Percentiles rank a stretch among this genome's conserved stretches.
Evolutionary conservation across 2,888 invertebrate species (phyloP).

Genomic region (Athalia rosae): DNA sequence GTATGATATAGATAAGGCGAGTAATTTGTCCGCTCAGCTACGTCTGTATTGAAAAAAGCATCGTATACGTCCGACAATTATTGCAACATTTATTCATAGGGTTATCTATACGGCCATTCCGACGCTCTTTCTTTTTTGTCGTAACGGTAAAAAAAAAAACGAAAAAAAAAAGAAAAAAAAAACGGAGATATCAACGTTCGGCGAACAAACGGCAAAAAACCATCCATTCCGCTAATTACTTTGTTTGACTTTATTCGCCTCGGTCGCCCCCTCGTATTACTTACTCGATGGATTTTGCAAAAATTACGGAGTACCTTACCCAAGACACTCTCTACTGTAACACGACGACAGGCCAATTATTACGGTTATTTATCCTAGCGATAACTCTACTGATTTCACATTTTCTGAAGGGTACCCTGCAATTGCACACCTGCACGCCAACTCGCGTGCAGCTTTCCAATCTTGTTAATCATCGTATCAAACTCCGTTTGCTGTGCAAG

Average conservation of each 20-base stretch:
- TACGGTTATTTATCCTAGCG: slow-evolving; percentile 26
- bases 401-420: slow-evolving; percentile 37
- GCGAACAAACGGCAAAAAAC: background rate
- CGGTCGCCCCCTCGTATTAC: background rate
- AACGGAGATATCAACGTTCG: background rate
- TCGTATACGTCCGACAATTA: slow-evolving; percentile 9
- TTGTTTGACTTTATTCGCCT: slow-evolving; percentile 9
- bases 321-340: slow-evolving; percentile 14
- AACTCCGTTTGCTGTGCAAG: slow-evolving; percentile 27
- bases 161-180: background rate
- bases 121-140: background rate
- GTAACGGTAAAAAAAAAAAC: background rate
- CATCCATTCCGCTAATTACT: slow-evolving; percentile 20
- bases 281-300: background rate
- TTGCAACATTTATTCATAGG: background rate
- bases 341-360: slow-evolving; percentile 27
- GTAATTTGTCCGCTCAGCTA: slow-evolving; percentile 1
- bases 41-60: background rate
- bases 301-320: background rate
- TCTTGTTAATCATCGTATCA: slow-evolving; percentile 41
- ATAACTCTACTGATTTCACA: slow-evolving; percentile 32
- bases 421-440: slow-evolving; percentile 40
- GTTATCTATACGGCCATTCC: background rate
- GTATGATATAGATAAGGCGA: background rate
- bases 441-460: slow-evolving; percentile 41